Evolutionary conservation across 2,797 vertebrate genomes (phyloP).

Genomic region (Alfaro cultratus): DNA sequence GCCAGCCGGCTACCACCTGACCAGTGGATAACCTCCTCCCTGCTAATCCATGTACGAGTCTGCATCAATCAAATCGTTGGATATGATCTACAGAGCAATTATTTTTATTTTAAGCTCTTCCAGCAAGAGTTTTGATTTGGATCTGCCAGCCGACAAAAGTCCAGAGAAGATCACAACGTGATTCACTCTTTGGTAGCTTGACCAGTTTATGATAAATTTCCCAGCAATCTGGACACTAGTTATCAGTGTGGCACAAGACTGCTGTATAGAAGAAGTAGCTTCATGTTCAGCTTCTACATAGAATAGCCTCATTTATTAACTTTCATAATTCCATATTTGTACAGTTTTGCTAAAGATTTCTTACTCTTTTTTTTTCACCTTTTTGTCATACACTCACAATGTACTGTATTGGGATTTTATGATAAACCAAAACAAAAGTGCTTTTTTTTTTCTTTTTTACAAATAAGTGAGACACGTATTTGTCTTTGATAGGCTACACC

Average conservation of each 20-base stretch:
- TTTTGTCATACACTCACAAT: neutral
- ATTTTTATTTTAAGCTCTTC: neutral
- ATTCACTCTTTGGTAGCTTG: neutral
- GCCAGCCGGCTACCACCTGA: slow-evolving; percentile 58
- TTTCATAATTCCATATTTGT: neutral
- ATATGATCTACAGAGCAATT: neutral
- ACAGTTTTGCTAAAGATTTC: neutral
- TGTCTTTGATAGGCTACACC: neutral
- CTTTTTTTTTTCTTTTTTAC: no score
- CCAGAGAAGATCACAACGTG: neutral
- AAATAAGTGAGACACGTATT: neutral
- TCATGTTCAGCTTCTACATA: neutral
- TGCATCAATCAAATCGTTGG: slow-evolving; percentile 4
- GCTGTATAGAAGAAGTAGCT: neutral
- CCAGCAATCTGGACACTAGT: slow-evolving; percentile 7
- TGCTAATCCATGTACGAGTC: slow-evolving; percentile 5
- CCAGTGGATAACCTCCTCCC: slow-evolving; percentile 34
- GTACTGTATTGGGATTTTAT: neutral
- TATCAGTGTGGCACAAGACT: neutral
- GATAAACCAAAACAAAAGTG: neutral
- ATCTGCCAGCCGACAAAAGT: slow-evolving; percentile 4
- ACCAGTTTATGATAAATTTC: slow-evolving; percentile 3
- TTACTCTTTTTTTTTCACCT: neutral
- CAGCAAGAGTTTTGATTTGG: neutral
- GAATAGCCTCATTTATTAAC: neutral